Evolutionary conservation across 2,113 vertebrate species (phyloP), one percentile per base, ranked within the genome.

Genomic region (Conger conger): DNA sequence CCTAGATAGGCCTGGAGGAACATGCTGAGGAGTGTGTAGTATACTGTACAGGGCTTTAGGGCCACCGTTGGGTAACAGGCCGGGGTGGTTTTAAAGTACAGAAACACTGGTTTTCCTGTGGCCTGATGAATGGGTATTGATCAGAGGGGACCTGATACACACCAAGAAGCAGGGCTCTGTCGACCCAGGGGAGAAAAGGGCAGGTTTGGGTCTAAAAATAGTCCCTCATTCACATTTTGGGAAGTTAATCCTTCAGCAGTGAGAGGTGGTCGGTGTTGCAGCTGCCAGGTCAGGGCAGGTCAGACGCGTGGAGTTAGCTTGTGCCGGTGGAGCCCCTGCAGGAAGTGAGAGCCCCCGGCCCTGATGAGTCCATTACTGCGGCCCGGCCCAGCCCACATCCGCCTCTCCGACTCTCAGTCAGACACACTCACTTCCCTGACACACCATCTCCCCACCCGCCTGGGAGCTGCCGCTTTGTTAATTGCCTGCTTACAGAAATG

Each of bases 111-210:
- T 17, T 7, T 37, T 17, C 33, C 6, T 36, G 76, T 15, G 15
- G 50, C 53, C 35, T 4, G 36, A 54, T 37, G 45, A 76, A 54
- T 53, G 53, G 57, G 33, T 79, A 84, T 84, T 16, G 83, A 84
- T 63, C 83, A 4, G 50, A 45, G n/a, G 83, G 36, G 83, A 84
- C 37, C 53, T n/a, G 50, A 20, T 84, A 50, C 13, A 78, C 18
- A 37, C 27, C 83, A 16, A 76, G 83, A 38, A 57, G 35, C 50
- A 0, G 83, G 20, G 33, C 27, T 27, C 63, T 18, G 76, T 76
- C 16, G 76, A 37, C 33, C 30, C 45, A 4, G 17, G 80, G 15
- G 80, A 15, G n/a, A 57, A 27, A 73, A 33, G 11, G 80, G 80
- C 45, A 18, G 37, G 36, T 36, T 18, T 20, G 37, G 9, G 17